These are phyloP conservation scores for Syngnathus floridae DNA, from an alignment of 2,113 vertebrate species.

Conservation along the genomic window DNA sequence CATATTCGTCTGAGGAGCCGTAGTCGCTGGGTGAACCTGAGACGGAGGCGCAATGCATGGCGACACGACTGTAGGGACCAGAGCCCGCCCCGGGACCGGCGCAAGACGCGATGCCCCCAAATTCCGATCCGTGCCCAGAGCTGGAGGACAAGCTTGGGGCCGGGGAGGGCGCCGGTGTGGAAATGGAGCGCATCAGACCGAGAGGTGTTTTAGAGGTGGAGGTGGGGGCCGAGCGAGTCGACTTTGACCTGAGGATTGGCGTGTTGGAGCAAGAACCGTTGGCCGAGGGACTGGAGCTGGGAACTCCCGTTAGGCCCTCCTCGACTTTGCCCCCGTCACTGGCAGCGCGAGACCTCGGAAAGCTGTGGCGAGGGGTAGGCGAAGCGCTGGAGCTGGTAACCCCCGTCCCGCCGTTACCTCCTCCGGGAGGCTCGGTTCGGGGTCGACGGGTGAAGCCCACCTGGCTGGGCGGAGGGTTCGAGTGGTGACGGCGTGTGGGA, in stretches of 20 bases:
- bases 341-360: constrained; percentile 65
- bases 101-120: constrained; percentile 41
- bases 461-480: constrained; percentile 65
- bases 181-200: constrained; percentile 70
- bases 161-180: constrained; percentile 61
- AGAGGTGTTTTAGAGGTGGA: constrained; percentile 60
- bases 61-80: constrained; percentile 54
- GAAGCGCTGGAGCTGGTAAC: constrained; percentile 56
- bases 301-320: constrained; percentile 41
- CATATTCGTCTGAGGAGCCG: constrained; percentile 77
- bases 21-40: constrained; percentile 75
- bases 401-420: constrained; percentile 35
- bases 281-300: constrained; percentile 61
- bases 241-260: constrained; percentile 70
- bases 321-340: constrained; percentile 67
- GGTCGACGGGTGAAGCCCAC: constrained; percentile 70
- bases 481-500: constrained; percentile 62
- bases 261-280: constrained; percentile 70
- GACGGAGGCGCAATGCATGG: constrained; percentile 56
- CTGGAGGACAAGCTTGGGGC: constrained; percentile 60
- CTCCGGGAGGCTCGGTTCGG: constrained; percentile 66
- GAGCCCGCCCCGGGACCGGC: constrained; percentile 32
- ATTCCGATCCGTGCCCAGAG: constrained; percentile 66
- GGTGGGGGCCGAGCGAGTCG: constrained; percentile 53
- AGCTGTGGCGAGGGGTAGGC: constrained; percentile 60